A percentile compares a stretch with the other conserved stretches of the same genome.
phyloP scores from a whole-genome alignment of 2,888 invertebrate species.

The Melanargia galathea region DNA sequence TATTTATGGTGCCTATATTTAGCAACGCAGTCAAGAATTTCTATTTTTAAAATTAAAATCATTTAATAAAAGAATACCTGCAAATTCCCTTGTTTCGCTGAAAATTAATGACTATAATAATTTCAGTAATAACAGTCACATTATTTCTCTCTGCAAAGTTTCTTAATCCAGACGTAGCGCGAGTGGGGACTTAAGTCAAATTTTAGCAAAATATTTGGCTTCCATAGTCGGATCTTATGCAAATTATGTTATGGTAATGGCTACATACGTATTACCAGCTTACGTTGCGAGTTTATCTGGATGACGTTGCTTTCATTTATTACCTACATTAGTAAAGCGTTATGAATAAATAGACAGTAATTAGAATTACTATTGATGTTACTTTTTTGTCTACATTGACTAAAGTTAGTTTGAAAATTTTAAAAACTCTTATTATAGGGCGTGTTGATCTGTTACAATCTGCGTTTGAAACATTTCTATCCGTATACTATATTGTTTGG shows the following conservation, averaged over 20 bases:
- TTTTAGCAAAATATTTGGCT: slow-evolving; percentile 36
- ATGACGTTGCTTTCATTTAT: not conserved
- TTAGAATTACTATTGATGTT: no score
- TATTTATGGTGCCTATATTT: no score
- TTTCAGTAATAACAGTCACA: slow-evolving; percentile 23
- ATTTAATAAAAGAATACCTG: slow-evolving; percentile 1
- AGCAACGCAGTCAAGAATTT: not conserved
- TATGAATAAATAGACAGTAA: not conserved
- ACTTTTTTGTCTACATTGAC: no score
- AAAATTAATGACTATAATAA: slow-evolving; percentile 24
- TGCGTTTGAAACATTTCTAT: not conserved
- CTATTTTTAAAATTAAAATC: not conserved
- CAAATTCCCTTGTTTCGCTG: not conserved
- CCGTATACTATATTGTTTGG: not conserved
- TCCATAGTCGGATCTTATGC: slow-evolving; percentile 37
- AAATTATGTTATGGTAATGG: slow-evolving; percentile 34
- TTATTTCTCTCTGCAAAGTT: slow-evolving; percentile 32
- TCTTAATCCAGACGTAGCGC: slow-evolving; percentile 34
- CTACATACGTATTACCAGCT: slow-evolving; percentile 28
- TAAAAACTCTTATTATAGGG: no score
- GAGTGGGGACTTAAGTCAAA: slow-evolving; percentile 36
- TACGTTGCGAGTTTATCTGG: slow-evolving; percentile 8
- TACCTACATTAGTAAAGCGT: slow-evolving; percentile 8
- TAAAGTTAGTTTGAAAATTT: no score
- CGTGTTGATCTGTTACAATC: no score